Evolutionary conservation across 2,888 invertebrate genomes (phyloP).

Genomic region (Pecten maximus): DNA sequence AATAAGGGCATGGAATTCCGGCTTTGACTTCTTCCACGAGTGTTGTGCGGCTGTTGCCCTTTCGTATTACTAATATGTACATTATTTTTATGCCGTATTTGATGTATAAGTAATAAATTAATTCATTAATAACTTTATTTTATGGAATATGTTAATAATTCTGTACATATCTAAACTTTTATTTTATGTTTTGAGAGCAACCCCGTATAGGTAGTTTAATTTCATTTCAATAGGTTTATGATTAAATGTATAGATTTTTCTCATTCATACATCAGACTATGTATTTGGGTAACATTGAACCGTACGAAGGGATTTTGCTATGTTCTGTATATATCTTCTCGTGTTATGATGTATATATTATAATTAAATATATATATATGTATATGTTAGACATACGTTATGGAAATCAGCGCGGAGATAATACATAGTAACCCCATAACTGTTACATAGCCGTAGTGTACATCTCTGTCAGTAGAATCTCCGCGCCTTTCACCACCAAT

Average conservation of each 20-base stretch:
- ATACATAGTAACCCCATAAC: background rate
- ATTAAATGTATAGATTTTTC: background rate
- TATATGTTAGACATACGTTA: background rate
- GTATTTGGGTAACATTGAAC: background rate
- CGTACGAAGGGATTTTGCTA: background rate
- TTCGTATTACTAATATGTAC: slow-evolving; percentile 33
- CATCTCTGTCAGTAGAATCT: background rate
- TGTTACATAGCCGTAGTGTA: too few relatives aligned
- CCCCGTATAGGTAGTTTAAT: background rate
- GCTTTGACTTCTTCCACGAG: background rate
- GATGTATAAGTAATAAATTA: slow-evolving; percentile 32
- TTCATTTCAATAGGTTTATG: background rate
- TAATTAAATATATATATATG: background rate
- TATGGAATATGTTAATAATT: slow-evolving; percentile 32
- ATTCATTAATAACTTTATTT: slow-evolving; percentile 31
- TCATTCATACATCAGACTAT: background rate
- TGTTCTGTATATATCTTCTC: background rate
- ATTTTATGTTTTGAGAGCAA: slow-evolving; percentile 20
- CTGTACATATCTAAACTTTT: slow-evolving; percentile 9
- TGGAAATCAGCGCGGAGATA: background rate
- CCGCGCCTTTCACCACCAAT: background rate
- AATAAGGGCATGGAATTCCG: background rate
- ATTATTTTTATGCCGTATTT: slow-evolving; percentile 29
- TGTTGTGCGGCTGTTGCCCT: slow-evolving; percentile 28
- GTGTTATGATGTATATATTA: background rate